Evolutionary conservation across 2,888 invertebrate genomes (phyloP), one percentile per base, ranked within the genome.

Genomic region (Erpobdella octoculata): DNA sequence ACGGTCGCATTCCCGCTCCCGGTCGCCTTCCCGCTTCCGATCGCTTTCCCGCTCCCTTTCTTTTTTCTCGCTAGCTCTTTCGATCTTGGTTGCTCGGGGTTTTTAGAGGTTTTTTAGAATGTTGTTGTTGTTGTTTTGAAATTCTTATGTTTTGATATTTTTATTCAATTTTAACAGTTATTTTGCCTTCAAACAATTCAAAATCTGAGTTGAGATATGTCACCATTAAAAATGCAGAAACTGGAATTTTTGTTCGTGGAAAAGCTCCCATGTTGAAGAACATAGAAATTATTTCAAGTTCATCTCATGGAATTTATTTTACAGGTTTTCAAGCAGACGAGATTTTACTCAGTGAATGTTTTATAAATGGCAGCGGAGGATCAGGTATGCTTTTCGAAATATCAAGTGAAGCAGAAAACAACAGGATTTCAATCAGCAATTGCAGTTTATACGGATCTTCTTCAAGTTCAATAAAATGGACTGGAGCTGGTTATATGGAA

Each of bases 221-320:
- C 8, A 62, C n/a, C 28, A 62, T 62, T 33, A n/a, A 33, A 35
- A 62, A 62, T 62, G 33, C 62, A 28, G 35, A 62, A 28, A 35
- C n/a, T n/a, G 62, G 62, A 31, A n/a, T 62, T 62, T 62, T 35
- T 33, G 33, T 62, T n/a, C 21, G 18, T 5, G 62, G 62, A 33
- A 21, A 28, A 28, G 31, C 35, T 31, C 62, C 62, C 5, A 62
- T 28, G 5, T 35, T 62, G 4, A 2, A 31, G 33, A 31, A 62
- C 33, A 62, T 62, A 33, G 62, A 62, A n/a, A 35, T 62, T 35
- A 35, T 9, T 35, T n/a, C 28, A 9, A 33, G 28, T n/a, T 31
- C 62, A n/a, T 62, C 62, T 62, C 62, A 62, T 62, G 53, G 53
- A 53, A n/a, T 53, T 25, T 28, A 53, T 15, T 53, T 53, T 53